Evolutionary conservation across 2,113 vertebrate genomes (phyloP).

Genomic region (Carassius carassius): DNA sequence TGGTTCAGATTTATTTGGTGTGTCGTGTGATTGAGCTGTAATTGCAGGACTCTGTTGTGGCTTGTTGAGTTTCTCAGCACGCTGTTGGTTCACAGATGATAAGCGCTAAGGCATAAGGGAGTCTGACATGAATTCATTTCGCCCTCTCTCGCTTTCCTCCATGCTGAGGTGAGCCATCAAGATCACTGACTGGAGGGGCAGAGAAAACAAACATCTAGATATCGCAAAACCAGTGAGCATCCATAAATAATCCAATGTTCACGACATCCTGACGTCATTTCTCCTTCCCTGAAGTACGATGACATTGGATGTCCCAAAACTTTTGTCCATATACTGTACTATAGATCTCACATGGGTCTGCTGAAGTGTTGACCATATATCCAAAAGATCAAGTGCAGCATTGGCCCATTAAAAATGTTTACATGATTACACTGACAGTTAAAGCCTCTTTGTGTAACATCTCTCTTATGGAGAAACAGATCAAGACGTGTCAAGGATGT

Average conservation of each 20-base stretch:
- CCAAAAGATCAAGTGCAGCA: background rate
- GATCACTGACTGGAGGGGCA: background rate
- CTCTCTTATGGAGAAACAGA: background rate
- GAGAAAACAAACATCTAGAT: background rate
- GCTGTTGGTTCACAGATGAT: background rate
- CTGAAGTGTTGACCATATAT: background rate
- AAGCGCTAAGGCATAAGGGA: background rate
- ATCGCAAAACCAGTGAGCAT: background rate
- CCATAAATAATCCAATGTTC: background rate
- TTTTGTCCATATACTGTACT: background rate
- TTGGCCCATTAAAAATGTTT: conserved; percentile 26
- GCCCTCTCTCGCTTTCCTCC: background rate
- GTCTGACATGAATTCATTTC: background rate
- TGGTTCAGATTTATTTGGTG: background rate
- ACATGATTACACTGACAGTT: background rate
- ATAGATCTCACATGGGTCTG: background rate
- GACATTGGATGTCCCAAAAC: background rate
- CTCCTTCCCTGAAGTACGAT: background rate
- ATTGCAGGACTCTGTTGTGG: background rate
- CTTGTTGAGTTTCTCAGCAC: background rate
- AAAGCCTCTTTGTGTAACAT: background rate
- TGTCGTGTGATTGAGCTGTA: background rate
- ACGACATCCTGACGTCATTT: background rate
- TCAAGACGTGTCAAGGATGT: conserved; percentile 19
- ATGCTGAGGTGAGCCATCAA: background rate